Evolutionary conservation across 2,113 vertebrate species (phyloP).

Genomic region (Carassius auratus): DNA sequence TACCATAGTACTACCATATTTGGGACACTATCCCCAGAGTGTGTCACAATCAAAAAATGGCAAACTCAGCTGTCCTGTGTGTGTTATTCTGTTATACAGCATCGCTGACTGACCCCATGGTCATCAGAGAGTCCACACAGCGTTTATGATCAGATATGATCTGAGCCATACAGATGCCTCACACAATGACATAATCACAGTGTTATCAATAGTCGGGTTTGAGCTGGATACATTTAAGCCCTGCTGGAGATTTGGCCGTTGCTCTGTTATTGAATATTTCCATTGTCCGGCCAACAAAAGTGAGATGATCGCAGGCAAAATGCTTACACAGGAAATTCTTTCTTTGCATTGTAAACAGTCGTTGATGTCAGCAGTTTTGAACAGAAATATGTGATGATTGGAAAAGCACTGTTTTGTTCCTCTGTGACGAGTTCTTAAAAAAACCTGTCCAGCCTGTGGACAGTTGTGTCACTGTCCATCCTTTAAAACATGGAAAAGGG

Average conservation of each 20-base stretch:
- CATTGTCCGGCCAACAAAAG: constrained; percentile 73
- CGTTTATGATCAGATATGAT: constrained; percentile 64
- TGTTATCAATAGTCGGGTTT: constrained; percentile 61
- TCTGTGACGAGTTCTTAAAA: constrained; percentile 69
- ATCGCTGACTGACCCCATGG: constrained; percentile 36
- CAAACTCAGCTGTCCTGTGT: constrained; percentile 32
- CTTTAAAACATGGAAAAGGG: not conserved
- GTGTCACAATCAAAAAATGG: constrained; percentile 29
- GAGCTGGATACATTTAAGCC: constrained; percentile 56
- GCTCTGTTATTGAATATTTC: constrained; percentile 76
- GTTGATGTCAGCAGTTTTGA: constrained; percentile 81
- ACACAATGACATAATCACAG: constrained; percentile 60
- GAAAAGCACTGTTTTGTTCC: constrained; percentile 72
- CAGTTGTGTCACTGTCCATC: not conserved
- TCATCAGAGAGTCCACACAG: constrained; percentile 51
- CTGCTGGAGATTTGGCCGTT: constrained; percentile 65
- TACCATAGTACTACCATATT: not conserved
- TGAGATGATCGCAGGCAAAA: constrained; percentile 80
- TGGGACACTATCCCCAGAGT: not conserved
- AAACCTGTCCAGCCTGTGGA: constrained; percentile 34
- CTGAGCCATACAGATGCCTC: constrained; percentile 50
- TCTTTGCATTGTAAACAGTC: constrained; percentile 78
- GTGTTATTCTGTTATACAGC: constrained; percentile 27
- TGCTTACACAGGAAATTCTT: constrained; percentile 83
- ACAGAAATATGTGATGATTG: constrained; percentile 85